Percentiles rank a stretch among this genome's conserved stretches.
Conservation (phyloP, 1,140 invertebrate genomes). For the Ptiloglossa arizonensis region DNA sequence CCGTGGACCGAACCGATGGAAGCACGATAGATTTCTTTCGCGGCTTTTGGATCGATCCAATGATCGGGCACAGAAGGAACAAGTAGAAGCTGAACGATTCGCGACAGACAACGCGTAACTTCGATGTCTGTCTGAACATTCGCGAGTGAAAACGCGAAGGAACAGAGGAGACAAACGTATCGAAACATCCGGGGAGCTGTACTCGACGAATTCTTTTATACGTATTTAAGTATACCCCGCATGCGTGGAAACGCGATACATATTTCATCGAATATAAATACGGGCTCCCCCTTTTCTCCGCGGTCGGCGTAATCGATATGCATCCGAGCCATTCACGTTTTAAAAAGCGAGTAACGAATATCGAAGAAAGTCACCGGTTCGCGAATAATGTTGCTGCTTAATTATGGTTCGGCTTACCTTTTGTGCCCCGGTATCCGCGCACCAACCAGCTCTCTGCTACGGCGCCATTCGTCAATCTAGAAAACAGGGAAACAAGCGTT, state of each 20-base stretch:
- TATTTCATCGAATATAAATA: constrained; percentile 48
- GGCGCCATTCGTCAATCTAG: constrained; percentile 79
- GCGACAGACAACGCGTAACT: not conserved
- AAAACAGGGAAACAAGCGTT: constrained; percentile 56
- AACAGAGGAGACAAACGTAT: constrained; percentile 25
- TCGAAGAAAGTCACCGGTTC: not conserved
- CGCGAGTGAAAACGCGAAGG: not conserved
- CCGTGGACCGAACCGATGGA: too few relatives aligned
- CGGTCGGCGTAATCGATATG: constrained; percentile 28
- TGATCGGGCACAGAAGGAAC: not conserved
- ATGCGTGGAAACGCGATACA: constrained; percentile 40
- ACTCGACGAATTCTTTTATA: constrained; percentile 16
- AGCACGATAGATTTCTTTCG: not conserved
- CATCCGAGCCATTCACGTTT: constrained; percentile 1
- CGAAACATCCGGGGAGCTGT: constrained; percentile 25
- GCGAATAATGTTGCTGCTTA: not conserved
- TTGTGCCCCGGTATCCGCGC: constrained; percentile 73
- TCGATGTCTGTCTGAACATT: constrained; percentile 12
- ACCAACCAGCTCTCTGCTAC: constrained; percentile 78
- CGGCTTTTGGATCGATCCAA: not conserved
- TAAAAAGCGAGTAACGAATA: not conserved
- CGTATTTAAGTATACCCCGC: constrained; percentile 14
- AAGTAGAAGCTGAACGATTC: not conserved
- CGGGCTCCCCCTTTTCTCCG: constrained; percentile 19
- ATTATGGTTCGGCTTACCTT: constrained; percentile 68